phyloP scores from a whole-genome alignment of 2,113 vertebrate species.

The Atherinomorus stipes region DNA sequence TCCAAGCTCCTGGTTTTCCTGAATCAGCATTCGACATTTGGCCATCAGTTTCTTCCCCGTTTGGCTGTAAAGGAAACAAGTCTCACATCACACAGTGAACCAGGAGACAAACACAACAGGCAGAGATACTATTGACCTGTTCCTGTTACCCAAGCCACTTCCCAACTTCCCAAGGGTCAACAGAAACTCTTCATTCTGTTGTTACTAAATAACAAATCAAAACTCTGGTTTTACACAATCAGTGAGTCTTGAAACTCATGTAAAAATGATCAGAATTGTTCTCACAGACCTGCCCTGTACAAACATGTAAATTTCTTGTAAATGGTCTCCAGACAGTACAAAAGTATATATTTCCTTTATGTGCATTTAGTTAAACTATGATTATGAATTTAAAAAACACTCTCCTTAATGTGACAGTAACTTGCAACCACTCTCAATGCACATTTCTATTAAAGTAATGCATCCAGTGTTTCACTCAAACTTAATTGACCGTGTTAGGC shows the following conservation, averaged over 20 bases:
- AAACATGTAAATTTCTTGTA: slow-evolving; percentile 6
- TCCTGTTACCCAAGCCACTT: neutral
- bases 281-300: slow-evolving; percentile 3
- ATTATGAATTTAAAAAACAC: neutral
- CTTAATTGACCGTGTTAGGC: slow-evolving; percentile 20
- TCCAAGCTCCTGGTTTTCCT: slow-evolving; percentile 99
- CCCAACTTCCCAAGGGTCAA: neutral
- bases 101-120: slow-evolving; percentile 62
- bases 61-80: slow-evolving; percentile 99
- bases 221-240: neutral
- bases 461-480: neutral
- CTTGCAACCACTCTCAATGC: neutral
- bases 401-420: neutral
- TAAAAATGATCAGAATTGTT: neutral
- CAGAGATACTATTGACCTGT: slow-evolving; percentile 7
- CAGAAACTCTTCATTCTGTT: slow-evolving; percentile 8
- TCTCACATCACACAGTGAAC: slow-evolving; percentile 95
- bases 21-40: slow-evolving; percentile 99
- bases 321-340: slow-evolving; percentile 1
- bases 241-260: neutral
- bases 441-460: slow-evolving; percentile 13
- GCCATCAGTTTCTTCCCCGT: slow-evolving; percentile 99
- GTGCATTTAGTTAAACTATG: neutral
- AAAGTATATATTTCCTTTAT: slow-evolving; percentile 16
- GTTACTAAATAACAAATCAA: neutral